Base-by-base conservation (phyloP, 2,113 vertebrate genomes). In the Romanogobio albipinnatus region DNA sequence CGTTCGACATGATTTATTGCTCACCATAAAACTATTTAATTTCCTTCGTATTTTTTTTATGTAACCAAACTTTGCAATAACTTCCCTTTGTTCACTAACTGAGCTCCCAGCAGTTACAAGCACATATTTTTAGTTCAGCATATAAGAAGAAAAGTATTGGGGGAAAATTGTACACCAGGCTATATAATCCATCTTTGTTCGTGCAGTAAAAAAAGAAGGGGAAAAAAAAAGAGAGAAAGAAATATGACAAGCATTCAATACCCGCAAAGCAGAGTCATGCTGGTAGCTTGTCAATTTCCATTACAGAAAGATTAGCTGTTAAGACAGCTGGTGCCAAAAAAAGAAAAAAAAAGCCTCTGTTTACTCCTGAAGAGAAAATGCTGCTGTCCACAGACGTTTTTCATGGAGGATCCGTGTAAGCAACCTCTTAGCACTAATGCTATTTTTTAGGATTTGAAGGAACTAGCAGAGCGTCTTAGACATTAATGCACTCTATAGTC, bases 11-110 rank as follows among this genome's bases (percentile, higher is more conserved):
- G 87, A 92, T 93, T 93, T 92, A 92, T 81, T 43, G 70, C 53
- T 81, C 64, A 82, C 85, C 83, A 19, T 93, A 91, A 93, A 93
- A 90, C 66, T 73, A 29, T 90, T 93, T 92, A 78, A 92, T 92
- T 91, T 88, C 87, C 91, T 84, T 82, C 68, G 82, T 84, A 90
- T 91, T 74, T 81, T 85, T 90, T 90, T 89, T 89, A 86, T 82
- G 88, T 88, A 84, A 84, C 70, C 64, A 88, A n/a, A 43, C 3
- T 85, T 90, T 80, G 90, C 91, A 90, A 90, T 92, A 78, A 75
- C 77, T 88, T 87, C 86, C 66, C 85, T 92, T 89, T 90, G 84
- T 90, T 79, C 84, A 82, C 84, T 86, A 88, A 86, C 85, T 22
- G 43, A 82, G 89, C 81, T 70, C 49, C 82, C 45, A 45, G 59